phyloP scores from a whole-genome alignment of 2,797 vertebrate genomes.

The Semotilus atromaculatus region DNA sequence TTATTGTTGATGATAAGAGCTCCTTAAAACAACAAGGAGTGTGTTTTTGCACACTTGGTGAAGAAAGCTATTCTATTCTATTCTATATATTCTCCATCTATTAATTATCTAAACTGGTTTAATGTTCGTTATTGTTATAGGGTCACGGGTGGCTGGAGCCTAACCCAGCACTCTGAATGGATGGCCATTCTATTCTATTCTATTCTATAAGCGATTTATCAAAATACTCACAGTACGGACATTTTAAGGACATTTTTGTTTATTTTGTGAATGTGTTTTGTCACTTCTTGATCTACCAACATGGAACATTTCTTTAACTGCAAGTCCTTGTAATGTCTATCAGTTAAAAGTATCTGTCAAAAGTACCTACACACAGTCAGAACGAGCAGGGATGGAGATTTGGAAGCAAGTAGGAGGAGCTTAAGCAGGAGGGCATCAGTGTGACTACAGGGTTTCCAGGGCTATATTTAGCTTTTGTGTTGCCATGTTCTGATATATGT shows the following conservation, averaged over 20 bases:
- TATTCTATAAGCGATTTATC: too few relatives aligned
- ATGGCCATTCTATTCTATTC: too few relatives aligned
- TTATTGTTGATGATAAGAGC: too few relatives aligned
- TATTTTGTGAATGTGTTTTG: neutral
- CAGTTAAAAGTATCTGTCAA: neutral
- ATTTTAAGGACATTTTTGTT: neutral
- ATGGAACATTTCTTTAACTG: neutral
- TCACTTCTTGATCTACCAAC: neutral
- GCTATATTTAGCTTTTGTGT: slow-evolving; percentile 42
- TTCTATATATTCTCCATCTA: neutral
- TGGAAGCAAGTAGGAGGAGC: neutral
- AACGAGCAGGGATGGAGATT: neutral
- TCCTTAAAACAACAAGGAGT: too few relatives aligned
- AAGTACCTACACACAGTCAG: neutral
- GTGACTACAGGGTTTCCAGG: slow-evolving; percentile 15
- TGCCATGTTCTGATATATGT: slow-evolving; percentile 1
- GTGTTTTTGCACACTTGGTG: too few relatives aligned
- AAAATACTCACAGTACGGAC: neutral
- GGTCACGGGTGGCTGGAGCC: too few relatives aligned
- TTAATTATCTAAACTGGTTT: neutral
- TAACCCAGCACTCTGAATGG: too few relatives aligned
- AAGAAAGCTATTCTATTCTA: neutral
- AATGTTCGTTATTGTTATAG: too few relatives aligned
- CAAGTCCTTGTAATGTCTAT: neutral
- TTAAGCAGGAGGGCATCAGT: neutral